Conservation (phyloP, 2,797 vertebrate genomes). For the Microchirus variegatus region DNA sequence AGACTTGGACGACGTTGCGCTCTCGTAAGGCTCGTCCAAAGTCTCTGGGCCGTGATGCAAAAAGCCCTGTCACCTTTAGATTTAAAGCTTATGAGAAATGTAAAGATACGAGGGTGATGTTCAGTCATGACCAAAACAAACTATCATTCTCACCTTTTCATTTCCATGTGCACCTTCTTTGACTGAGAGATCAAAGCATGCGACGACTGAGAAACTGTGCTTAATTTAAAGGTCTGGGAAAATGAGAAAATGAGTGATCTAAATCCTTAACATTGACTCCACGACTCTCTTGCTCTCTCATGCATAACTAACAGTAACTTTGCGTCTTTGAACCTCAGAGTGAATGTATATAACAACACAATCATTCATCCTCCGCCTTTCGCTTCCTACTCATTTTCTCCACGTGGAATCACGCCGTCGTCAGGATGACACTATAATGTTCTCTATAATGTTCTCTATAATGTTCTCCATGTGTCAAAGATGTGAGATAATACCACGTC, state of each 20-base stretch:
- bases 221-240: slow-evolving; percentile 69
- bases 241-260: slow-evolving; percentile 57
- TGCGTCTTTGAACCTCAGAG: slow-evolving; percentile 63
- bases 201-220: slow-evolving; percentile 19
- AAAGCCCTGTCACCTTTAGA: too few relatives aligned
- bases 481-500: slow-evolving; percentile 1
- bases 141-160: slow-evolving; percentile 28
- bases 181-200: slow-evolving; percentile 32
- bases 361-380: slow-evolving; percentile 46
- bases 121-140: too few relatives aligned
- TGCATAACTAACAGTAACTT: slow-evolving; percentile 56
- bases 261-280: slow-evolving; percentile 49
- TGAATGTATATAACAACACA: slow-evolving; percentile 61
- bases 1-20: too few relatives aligned
- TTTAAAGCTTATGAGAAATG: too few relatives aligned
- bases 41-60: too few relatives aligned
- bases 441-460: too few relatives aligned
- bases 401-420: slow-evolving; percentile 17
- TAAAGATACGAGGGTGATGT: too few relatives aligned
- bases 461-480: slow-evolving; percentile 36
- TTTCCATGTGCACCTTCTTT: slow-evolving; percentile 28
- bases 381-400: slow-evolving; percentile 65
- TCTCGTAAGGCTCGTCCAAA: too few relatives aligned
- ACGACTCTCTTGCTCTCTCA: too few relatives aligned
- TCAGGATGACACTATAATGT: slow-evolving; percentile 23